Conservation (phyloP, 2,797 vertebrate genomes). For the Chaenodraco wilsoni region DNA sequence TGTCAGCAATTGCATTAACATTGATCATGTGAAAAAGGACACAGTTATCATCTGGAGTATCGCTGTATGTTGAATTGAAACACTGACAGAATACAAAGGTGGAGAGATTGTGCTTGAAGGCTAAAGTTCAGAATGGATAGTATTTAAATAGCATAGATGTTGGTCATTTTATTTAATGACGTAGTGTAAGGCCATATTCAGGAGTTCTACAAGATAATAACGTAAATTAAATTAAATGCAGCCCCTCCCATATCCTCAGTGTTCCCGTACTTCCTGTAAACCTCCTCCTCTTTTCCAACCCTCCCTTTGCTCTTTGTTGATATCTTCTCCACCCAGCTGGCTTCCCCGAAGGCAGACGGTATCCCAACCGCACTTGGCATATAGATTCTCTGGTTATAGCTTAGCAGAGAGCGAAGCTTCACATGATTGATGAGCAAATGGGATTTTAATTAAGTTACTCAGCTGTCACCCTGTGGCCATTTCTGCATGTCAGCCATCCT, state of each 20-base stretch:
- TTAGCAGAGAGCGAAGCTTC: slow-evolving; percentile 67
- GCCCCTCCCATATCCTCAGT: slow-evolving; percentile 22
- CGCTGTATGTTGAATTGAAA: slow-evolving; percentile 25
- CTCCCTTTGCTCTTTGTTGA: slow-evolving; percentile 58
- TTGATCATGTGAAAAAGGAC: slow-evolving; percentile 51
- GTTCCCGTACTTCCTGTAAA: slow-evolving; percentile 20
- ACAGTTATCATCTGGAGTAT: slow-evolving; percentile 9
- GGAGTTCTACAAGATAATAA: slow-evolving; percentile 5
- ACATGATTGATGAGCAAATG: slow-evolving; percentile 82
- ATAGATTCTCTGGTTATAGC: slow-evolving; percentile 70
- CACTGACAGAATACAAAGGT: neutral
- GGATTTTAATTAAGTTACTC: slow-evolving; percentile 82
- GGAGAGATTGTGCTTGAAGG: neutral
- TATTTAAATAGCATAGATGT: slow-evolving; percentile 9
- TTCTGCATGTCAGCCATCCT: slow-evolving; percentile 68
- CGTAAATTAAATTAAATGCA: slow-evolving; percentile 40
- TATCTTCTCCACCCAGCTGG: slow-evolving; percentile 77
- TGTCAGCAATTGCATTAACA: slow-evolving; percentile 55
- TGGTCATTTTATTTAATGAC: slow-evolving; percentile 8
- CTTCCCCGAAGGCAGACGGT: slow-evolving; percentile 65
- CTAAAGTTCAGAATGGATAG: slow-evolving; percentile 6
- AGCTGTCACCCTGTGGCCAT: slow-evolving; percentile 72
- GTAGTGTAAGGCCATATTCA: neutral
- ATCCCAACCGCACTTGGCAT: slow-evolving; percentile 68
- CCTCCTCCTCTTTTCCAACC: slow-evolving; percentile 35